Base-by-base conservation (phyloP, 2,888 invertebrate species). In the Allolobophora icterica region DNA sequence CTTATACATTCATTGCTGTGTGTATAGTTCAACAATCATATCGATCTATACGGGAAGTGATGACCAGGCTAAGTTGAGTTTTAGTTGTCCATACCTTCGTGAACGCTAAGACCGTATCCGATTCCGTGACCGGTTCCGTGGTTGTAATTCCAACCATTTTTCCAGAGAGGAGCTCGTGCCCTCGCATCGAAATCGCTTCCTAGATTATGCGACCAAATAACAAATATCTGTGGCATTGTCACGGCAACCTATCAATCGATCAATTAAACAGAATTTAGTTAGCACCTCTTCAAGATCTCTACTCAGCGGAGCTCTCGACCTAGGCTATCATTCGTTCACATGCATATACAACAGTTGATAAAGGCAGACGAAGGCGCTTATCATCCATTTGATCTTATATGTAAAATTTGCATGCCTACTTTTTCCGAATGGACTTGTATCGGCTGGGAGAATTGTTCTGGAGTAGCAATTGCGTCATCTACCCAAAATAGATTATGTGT, bases 41-140 rank as follows among this genome's bases (percentile, higher is more conserved):
- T 94, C 94, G 93, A 33, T 84, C 1, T n/a, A n/a, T 42, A 91
- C 42, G 38, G 92, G 6, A 8, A 1, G 33, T 89, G 35, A 11
- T 11, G n/a, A 71, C 0, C 71, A 71, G 30, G 52, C 24, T 52
- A 71, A 71, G 71, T n/a, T n/a, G n/a, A 3, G 30, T n/a, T 24
- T 71, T n/a, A 71, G 71, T n/a, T 4, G 17, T n/a, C 30, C 11
- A n/a, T 93, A 95, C 96, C 96, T 96, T 98, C 98, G 93, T 97
- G 97, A 11, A 98, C 97, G 91, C 97, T 97, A 24, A 97, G 96
- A 94, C 97, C 98, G 90, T 97, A 97, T 0, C 98, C 98, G 90
- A 98, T 97, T 11, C 98, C 98, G 95, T 98, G 97, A 0, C 98
- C 95, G 0, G 95, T 95, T 33, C 95, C 95, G 92, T 95, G 95